These are phyloP conservation scores for Eupithecia pulchellata DNA, from an alignment of 2,888 invertebrate genomes.

Conservation along the genomic window DNA sequence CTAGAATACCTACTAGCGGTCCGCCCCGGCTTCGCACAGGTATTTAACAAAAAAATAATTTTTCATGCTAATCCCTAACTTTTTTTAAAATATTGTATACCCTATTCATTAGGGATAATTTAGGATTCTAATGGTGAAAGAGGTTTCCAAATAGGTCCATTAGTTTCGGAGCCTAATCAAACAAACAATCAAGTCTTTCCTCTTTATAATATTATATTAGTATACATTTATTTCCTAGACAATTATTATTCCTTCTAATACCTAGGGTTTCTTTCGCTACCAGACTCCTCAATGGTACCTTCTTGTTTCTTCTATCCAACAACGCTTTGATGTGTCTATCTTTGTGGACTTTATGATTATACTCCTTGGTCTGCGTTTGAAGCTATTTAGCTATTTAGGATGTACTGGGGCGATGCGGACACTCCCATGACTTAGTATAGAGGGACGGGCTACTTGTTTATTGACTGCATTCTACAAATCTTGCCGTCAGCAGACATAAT, in stretches of 20 bases:
- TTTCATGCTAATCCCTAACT: no score
- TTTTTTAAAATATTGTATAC: no score
- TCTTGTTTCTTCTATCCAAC: neutral
- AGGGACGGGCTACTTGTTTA: neutral
- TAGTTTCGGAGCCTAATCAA: no score
- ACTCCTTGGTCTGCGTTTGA: constrained; percentile 16
- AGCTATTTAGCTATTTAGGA: constrained; percentile 12
- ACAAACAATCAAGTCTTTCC: no score
- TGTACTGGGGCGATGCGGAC: constrained; percentile 3
- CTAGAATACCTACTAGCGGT: no score
- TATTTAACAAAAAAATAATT: no score
- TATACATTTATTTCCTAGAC: neutral
- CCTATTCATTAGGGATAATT: no score
- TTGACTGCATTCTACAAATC: no score
- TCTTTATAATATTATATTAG: neutral
- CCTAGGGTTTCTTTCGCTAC: neutral
- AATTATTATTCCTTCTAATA: neutral
- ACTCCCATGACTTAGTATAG: neutral
- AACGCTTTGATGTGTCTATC: constrained; percentile 25
- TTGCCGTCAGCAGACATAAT: no score
- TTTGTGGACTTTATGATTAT: constrained; percentile 41
- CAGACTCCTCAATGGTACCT: neutral
- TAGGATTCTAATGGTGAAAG: no score
- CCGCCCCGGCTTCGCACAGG: no score
- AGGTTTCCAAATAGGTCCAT: no score